Evolutionary conservation across 2,888 invertebrate species (phyloP).

Genomic region (Acronicta alni): DNA sequence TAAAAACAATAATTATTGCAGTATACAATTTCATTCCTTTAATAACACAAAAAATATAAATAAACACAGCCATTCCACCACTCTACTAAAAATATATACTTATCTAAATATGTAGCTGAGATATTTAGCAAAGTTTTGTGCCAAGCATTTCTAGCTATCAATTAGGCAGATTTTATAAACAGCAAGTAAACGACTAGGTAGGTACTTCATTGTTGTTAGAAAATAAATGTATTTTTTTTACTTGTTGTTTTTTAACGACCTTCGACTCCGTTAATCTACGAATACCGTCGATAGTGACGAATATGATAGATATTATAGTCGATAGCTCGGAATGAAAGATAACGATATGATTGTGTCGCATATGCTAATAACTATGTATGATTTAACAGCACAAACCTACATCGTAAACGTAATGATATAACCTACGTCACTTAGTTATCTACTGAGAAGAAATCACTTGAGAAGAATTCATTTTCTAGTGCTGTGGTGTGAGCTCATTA

Average conservation of each 20-base stretch:
- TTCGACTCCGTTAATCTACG: slow-evolving; percentile 13
- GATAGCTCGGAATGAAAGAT: slow-evolving; percentile 13
- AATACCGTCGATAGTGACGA: slow-evolving; percentile 22
- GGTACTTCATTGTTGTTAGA: background rate
- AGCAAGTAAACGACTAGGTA: no score
- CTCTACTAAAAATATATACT: slow-evolving; percentile 1
- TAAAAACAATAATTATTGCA: slow-evolving; percentile 4
- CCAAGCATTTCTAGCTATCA: no score
- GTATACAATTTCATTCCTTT: slow-evolving; percentile 30
- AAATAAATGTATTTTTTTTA: no score
- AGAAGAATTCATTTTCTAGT: no score
- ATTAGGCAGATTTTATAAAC: no score
- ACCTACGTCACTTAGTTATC: no score
- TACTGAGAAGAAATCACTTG: no score
- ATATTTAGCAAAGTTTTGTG: no score
- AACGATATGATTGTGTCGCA: background rate
- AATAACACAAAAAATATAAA: slow-evolving; percentile 29
- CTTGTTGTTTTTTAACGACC: slow-evolving; percentile 3
- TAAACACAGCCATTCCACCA: slow-evolving; percentile 40
- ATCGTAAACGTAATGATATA: no score
- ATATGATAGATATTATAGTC: slow-evolving; percentile 24
- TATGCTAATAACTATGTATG: no score
- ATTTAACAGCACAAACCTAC: background rate
- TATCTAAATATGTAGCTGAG: no score
- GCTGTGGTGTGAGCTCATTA: no score